phyloP scores from a whole-genome alignment of 2,888 invertebrate genomes.

The Sarcophaga variegata region DNA sequence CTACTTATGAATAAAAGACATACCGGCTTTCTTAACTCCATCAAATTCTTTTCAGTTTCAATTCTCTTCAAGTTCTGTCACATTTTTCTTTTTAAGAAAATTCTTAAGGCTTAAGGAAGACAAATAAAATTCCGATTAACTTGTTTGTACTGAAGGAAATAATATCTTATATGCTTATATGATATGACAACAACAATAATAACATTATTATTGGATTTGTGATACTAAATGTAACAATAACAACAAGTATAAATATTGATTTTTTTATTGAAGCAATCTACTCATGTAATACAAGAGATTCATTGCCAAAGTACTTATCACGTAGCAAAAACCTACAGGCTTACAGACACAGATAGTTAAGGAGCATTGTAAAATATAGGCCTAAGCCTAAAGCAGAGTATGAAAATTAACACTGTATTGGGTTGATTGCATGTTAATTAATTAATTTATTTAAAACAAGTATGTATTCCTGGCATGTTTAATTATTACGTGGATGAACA shows the following conservation, averaged over 20 bases:
- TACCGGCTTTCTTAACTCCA: too few relatives aligned
- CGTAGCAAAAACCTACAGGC: background rate
- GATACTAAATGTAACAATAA: background rate
- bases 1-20: too few relatives aligned
- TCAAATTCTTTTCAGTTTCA: too few relatives aligned
- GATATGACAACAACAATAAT: too few relatives aligned
- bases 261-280: background rate
- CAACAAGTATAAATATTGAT: slow-evolving; percentile 26
- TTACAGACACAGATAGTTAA: background rate
- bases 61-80: too few relatives aligned
- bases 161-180: background rate
- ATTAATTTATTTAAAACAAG: background rate
- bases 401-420: background rate
- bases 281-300: background rate
- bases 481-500: background rate
- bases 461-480: background rate
- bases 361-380: too few relatives aligned
- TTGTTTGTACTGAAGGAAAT: background rate
- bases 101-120: too few relatives aligned
- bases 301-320: background rate
- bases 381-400: background rate
- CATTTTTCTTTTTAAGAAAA: too few relatives aligned
- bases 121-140: too few relatives aligned
- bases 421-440: background rate
- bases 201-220: background rate